These are phyloP conservation scores for Anser brachyrhynchus DNA, from an alignment of 2,113 vertebrate genomes.

Conservation along the genomic window DNA sequence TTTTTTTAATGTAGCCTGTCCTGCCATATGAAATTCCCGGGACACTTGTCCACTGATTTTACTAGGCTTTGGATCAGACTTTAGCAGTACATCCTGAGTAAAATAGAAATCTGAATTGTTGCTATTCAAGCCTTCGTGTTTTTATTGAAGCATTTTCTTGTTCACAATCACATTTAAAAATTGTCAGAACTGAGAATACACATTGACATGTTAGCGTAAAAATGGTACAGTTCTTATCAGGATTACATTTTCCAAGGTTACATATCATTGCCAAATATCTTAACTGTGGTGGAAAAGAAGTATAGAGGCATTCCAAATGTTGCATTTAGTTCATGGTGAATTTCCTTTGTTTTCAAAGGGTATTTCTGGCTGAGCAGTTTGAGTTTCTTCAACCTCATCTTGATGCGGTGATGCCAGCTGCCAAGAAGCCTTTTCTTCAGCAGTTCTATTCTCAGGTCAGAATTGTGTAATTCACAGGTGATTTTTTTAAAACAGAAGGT, in stretches of 20 bases:
- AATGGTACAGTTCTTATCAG: accelerated
- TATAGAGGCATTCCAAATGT: background rate
- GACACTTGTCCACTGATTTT: background rate
- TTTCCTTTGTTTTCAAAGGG: constrained; percentile 78
- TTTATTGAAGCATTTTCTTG: background rate
- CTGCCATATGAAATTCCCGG: background rate
- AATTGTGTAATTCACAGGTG: background rate
- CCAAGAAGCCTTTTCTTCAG: constrained; percentile 98
- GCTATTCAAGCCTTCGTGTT: background rate
- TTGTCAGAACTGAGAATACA: background rate
- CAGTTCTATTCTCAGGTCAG: constrained; percentile 98
- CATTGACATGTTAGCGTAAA: background rate
- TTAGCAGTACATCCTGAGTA: background rate
- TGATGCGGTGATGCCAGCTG: constrained; percentile 96
- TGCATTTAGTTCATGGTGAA: background rate
- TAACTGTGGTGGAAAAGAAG: background rate
- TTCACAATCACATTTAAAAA: background rate
- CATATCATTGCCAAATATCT: background rate
- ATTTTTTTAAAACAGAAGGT: background rate
- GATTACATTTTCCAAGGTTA: background rate
- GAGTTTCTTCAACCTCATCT: constrained; percentile 96
- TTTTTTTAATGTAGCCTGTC: background rate
- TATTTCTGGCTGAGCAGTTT: constrained; percentile 96
- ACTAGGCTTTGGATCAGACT: background rate
- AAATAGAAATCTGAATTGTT: background rate